A percentile compares a stretch with the other conserved stretches of the same genome.
These are phyloP conservation scores for Drosophila leonis DNA, from an alignment of 2,888 invertebrate species.

Conservation along the genomic window DNA sequence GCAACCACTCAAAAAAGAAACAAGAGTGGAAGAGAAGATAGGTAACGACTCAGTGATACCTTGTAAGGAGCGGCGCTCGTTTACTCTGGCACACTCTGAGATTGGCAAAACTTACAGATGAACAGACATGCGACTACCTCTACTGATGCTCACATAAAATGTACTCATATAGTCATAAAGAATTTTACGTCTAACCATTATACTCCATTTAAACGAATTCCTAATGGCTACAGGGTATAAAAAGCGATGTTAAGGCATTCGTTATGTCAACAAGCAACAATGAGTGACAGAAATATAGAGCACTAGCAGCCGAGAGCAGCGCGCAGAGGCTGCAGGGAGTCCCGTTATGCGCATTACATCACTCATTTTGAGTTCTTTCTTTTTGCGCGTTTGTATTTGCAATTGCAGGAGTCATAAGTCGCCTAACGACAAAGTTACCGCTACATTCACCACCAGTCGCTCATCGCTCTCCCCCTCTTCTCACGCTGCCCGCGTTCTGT, in stretches of 20 bases:
- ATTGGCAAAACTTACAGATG: too few relatives aligned
- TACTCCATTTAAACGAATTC: background rate
- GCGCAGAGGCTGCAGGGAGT: slow-evolving; percentile 10
- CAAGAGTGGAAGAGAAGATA: background rate
- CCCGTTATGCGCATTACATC: slow-evolving; percentile 75
- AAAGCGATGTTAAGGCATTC: slow-evolving; percentile 72
- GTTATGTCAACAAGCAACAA: slow-evolving; percentile 79
- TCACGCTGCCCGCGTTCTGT: background rate
- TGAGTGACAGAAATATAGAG: slow-evolving; percentile 26
- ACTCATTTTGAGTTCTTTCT: slow-evolving; percentile 59
- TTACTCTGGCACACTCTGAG: too few relatives aligned
- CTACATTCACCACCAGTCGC: slow-evolving; percentile 20
- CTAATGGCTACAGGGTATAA: background rate
- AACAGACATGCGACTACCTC: background rate
- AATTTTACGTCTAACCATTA: background rate
- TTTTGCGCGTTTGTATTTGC: slow-evolving; percentile 59
- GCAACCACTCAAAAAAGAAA: slow-evolving; percentile 30
- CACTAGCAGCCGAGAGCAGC: slow-evolving; percentile 6
- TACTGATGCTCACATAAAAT: background rate
- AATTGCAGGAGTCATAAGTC: slow-evolving; percentile 72
- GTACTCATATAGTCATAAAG: background rate
- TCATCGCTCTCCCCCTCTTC: background rate
- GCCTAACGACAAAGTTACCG: slow-evolving; percentile 61
- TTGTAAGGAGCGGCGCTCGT: too few relatives aligned
- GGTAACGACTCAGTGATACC: background rate